Evolutionary conservation across 2,113 vertebrate genomes (phyloP).

Genomic region (Paramisgurnus dabryanus): DNA sequence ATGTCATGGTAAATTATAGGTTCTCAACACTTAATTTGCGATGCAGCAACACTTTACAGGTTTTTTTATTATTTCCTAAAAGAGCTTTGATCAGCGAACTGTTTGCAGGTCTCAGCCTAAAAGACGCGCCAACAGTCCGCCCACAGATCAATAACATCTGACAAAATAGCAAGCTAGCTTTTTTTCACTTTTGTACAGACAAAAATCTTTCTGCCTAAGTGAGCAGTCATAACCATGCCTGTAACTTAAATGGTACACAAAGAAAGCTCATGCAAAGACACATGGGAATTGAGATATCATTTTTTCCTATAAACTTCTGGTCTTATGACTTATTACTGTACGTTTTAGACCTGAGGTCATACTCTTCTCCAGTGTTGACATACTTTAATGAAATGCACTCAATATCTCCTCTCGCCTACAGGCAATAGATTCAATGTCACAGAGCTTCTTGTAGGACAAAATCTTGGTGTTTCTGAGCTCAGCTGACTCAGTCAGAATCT

Average conservation of each 20-base stretch:
- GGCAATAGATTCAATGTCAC: constrained; percentile 35
- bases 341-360: neutral
- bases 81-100: neutral
- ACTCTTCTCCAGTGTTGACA: constrained; percentile 19
- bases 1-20: neutral
- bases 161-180: neutral
- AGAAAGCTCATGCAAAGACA: constrained; percentile 14
- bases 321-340: neutral
- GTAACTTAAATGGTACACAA: neutral
- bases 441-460: constrained; percentile 26
- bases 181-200: too few relatives aligned
- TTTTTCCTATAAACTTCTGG: neutral
- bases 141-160: neutral
- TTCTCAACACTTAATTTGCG: neutral
- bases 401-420: neutral
- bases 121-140: neutral
- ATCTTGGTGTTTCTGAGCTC: neutral
- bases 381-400: constrained; percentile 7
- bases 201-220: neutral
- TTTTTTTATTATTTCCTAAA: neutral
- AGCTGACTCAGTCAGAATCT: constrained; percentile 10
- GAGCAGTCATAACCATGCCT: neutral
- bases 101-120: neutral
- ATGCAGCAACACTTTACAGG: neutral
- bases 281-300: neutral